phyloP scores from a whole-genome alignment of 2,797 vertebrate species.

The Dryobates pubescens region DNA sequence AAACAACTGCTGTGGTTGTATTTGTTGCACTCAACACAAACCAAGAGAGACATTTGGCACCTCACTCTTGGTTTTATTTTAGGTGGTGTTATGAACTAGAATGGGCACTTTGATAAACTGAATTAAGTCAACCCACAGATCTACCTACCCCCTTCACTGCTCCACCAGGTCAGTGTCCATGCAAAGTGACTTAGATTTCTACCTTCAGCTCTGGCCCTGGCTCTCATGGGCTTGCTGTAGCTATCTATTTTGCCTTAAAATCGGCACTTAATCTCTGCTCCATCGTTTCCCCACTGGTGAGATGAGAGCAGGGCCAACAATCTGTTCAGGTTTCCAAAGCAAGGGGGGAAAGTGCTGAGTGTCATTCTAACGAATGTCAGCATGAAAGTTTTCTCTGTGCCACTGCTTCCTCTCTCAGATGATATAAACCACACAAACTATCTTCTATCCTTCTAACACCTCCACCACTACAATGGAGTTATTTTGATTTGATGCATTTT shows the following conservation, averaged over 20 bases:
- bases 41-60: accelerated
- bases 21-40: not conserved
- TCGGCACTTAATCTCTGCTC: not conserved
- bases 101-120: not conserved
- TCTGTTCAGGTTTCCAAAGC: conserved; percentile 31
- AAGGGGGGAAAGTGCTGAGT: not conserved
- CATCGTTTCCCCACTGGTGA: not conserved
- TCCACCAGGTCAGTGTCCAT: not conserved
- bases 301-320: not conserved
- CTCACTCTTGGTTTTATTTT: not conserved
- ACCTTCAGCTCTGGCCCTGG: not conserved
- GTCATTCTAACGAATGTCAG: conserved; percentile 57
- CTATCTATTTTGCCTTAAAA: not conserved
- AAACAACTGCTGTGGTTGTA: not conserved
- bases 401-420: not conserved
- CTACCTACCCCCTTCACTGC: accelerated
- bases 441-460: not conserved
- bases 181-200: not conserved
- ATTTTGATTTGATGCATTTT: conserved; percentile 34
- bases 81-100: not conserved
- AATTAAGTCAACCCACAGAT: accelerated
- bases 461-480: not conserved
- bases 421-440: not conserved
- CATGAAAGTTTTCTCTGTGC: conserved; percentile 38
- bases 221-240: not conserved